These are phyloP conservation scores for Hippolais icterina DNA, from an alignment of 2,113 vertebrate species.

Conservation along the genomic window DNA sequence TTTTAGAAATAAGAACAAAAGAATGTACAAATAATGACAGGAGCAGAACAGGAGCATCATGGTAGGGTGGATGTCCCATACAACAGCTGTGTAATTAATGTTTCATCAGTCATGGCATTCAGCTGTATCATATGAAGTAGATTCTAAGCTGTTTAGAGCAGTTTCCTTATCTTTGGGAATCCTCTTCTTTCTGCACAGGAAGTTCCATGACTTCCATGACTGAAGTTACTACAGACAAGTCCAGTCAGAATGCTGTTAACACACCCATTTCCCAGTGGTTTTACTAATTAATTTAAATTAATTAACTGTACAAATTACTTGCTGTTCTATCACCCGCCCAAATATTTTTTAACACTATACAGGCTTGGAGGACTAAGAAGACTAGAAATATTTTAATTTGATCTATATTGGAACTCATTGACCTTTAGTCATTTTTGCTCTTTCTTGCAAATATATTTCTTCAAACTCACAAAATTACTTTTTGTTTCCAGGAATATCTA, in stretches of 20 bases:
- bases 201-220: not conserved
- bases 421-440: not conserved
- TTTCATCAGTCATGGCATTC: not conserved
- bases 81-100: not conserved
- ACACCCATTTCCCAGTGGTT: not conserved
- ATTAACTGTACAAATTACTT: not conserved
- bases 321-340: not conserved
- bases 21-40: not conserved
- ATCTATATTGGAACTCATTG: not conserved
- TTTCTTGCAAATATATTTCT: not conserved
- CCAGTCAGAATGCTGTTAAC: not conserved
- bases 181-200: slow-evolving; percentile 25
- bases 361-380: not conserved
- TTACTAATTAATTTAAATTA: slow-evolving; percentile 7
- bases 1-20: not conserved
- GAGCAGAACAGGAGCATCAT: not conserved
- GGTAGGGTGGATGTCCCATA: not conserved
- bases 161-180: slow-evolving; percentile 21
- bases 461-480: not conserved
- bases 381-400: not conserved
- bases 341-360: not conserved
- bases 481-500: not conserved
- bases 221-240: slow-evolving; percentile 24
- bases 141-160: not conserved
- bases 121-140: not conserved